These are phyloP conservation scores for Sinopyrophorus schimmeli DNA, from an alignment of 2,888 invertebrate genomes.

Conservation along the genomic window DNA sequence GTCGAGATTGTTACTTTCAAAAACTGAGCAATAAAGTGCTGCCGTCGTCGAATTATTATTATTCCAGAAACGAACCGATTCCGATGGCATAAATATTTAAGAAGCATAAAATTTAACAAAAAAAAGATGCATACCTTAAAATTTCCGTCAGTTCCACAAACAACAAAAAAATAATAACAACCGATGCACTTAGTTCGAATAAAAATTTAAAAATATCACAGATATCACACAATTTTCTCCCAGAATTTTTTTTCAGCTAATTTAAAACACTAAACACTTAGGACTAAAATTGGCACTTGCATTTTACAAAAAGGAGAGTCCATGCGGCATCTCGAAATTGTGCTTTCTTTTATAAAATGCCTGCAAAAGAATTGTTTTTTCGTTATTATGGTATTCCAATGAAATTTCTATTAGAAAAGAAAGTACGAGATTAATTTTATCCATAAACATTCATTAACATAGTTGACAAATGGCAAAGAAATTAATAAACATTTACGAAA, in stretches of 20 bases:
- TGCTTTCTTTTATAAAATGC: slow-evolving; percentile 11
- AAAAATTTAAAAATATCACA: slow-evolving; percentile 27
- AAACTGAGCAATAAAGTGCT: slow-evolving; percentile 25
- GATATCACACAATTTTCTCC: slow-evolving; percentile 25
- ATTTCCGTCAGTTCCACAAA: too few species aligned
- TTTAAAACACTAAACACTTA: slow-evolving; percentile 14
- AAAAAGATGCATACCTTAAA: too few species aligned
- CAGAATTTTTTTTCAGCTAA: slow-evolving; percentile 15
- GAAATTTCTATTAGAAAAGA: slow-evolving; percentile 16
- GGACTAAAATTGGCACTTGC: slow-evolving; percentile 16
- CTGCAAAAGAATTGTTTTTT: slow-evolving; percentile 6
- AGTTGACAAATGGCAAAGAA: slow-evolving; percentile 12
- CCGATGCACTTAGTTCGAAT: slow-evolving; percentile 11
- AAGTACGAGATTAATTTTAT: slow-evolving; percentile 19
- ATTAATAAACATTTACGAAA: slow-evolving; percentile 6
- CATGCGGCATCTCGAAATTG: slow-evolving; percentile 7
- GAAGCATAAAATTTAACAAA: too few species aligned
- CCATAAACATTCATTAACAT: slow-evolving; percentile 6
- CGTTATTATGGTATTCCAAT: slow-evolving; percentile 7
- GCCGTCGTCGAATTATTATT: too few species aligned
- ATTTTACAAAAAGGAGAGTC: slow-evolving; percentile 11
- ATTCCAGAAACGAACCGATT: too few species aligned
- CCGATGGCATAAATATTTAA: too few species aligned
- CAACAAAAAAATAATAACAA: too few species aligned
- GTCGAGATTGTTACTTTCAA: slow-evolving; percentile 35